Base-by-base conservation (phyloP, 2,797 vertebrate species). In the Vespertilio murinus region DNA sequence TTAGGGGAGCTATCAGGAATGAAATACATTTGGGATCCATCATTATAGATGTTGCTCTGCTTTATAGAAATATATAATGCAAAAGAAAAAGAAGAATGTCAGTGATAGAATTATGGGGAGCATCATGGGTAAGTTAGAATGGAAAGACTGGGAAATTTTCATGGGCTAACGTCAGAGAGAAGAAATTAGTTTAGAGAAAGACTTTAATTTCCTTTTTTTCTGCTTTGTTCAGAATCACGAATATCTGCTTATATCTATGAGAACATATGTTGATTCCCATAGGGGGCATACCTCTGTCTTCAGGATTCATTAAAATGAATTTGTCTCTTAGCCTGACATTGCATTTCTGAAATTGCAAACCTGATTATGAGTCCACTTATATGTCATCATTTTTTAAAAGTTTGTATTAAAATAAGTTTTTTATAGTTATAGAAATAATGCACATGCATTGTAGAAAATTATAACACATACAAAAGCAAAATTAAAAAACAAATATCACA, bases 261-360 rank as follows among this genome's bases (percentile, higher is more conserved):
- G 40, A 40, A 71, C 59, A 16, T 80, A 23, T 52, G 45, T 69
- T 70, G 89, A 73, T 94, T 54, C n/a, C 52, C 16, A 22, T 2
- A 9, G 33, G 12, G 13, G 16, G 85, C 54, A 67, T 69, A 69
- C n/a, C 33, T 71, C 23, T 89, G 11, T 45, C 61, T 81, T 94
- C 38, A 77, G 33, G 11, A 25, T 82, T 85, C 47, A 25, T 45
- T 23, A 86, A 91, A 70, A 91, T 65, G 10, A 78, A 47, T 61
- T 47, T 85, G 28, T 35, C 86, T 64, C 40, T 94, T 33, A 75
- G 54, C 6, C 52, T 85, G 38, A 91, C 22, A 59, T 33, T 70
- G 11, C 16, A n/a, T 87, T 92, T 94, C 69, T 88, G 33, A 96
- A 91, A 85, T 4, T 71, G 6, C 11, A 61, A 78, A 67, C 78